Base-by-base conservation (phyloP, 2,888 invertebrate genomes). In the Calliphora vomitoria region DNA sequence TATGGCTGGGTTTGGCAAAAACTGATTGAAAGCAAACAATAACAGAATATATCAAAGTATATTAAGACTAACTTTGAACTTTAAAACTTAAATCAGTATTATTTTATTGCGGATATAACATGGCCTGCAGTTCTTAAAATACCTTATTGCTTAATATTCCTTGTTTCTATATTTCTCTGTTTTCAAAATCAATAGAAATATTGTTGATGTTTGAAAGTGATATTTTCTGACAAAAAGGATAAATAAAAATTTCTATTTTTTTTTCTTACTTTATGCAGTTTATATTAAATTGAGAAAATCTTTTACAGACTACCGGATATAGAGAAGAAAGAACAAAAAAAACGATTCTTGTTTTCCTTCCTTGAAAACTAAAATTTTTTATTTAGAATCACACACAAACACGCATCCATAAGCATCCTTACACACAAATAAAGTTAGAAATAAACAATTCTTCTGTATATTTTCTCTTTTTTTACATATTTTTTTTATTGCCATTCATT, bases 351-450 rank as follows among this genome's bases (percentile, higher is more conserved):
- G 60, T 72, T 62, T 80, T 62, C 62, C 35, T 81, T 53, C 31
- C 20, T 60, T 72, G 41, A 18, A 25, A 66, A 25, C 25, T 31
- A 38, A 50, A 60, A 60, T 41, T 8, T 25, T 62, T 47, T 50
- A 20, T 41, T 76, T 41, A 18, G 13, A 47, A 55, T 53, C 44
- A 38, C 64, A 66, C 64, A 66, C 53, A 66, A 15, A 53, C 76
- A 64, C 13, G 13, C 53, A 66, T n/a, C 35, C 5, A 20, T 20
- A 55, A 20, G 8, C 11, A 25, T 47, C 11, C 44, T 47, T n/a
- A n/a, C n/a, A 62, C 20, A 55, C 5, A 71, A 44, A 80, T 35
- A 60, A 41, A 64, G 64, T 72, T 81, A 38, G 44, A 55, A 82
- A 41, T 64, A 72, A n/a, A 64, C 64, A 71, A 38, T 60, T 72